These are phyloP conservation scores for Delichon dasypus DNA, from an alignment of 2,797 vertebrate genomes.

Conservation along the genomic window DNA sequence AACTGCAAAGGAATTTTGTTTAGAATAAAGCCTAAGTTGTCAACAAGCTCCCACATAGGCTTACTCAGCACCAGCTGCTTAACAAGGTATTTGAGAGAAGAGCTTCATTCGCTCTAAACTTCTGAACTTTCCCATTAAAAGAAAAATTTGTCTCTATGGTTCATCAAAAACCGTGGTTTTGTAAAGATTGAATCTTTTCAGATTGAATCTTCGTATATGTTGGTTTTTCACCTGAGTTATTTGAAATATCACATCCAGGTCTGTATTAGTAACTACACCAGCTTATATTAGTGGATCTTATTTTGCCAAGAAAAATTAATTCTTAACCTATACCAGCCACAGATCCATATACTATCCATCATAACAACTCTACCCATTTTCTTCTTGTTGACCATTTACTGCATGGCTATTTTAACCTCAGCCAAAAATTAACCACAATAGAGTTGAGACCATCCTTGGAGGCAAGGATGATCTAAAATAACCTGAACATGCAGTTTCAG, in stretches of 20 bases:
- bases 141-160: neutral
- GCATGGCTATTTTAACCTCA: neutral
- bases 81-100: neutral
- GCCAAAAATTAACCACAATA: neutral
- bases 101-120: neutral
- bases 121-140: neutral
- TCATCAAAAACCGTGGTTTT: neutral
- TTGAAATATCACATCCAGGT: neutral
- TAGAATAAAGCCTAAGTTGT: conserved; percentile 39
- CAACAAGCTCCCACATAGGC: conserved; percentile 55
- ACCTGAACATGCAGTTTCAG: neutral
- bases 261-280: neutral
- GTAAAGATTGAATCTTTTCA: neutral
- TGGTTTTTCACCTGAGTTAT: neutral
- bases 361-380: neutral
- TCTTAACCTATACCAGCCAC: neutral
- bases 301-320: neutral
- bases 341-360: neutral
- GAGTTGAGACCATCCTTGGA: neutral
- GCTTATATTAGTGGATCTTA: neutral
- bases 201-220: neutral
- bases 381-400: neutral
- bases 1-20: conserved; percentile 34
- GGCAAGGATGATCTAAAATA: neutral
- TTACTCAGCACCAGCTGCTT: conserved; percentile 64